Conservation (phyloP, 2,113 vertebrate genomes). For the Ondatra zibethicus region DNA sequence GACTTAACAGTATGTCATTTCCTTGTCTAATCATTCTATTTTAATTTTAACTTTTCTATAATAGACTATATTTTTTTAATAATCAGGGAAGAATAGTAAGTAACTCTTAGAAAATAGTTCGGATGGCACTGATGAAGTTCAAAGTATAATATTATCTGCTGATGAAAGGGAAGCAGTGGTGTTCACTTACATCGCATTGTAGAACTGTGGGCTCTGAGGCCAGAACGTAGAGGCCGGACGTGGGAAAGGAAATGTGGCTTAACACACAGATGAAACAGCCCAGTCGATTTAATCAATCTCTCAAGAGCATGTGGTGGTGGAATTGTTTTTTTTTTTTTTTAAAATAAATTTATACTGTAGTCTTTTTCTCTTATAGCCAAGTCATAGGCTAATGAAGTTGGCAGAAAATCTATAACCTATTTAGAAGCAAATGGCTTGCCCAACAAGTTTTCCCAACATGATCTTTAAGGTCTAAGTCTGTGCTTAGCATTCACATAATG, state of each 20-base stretch:
- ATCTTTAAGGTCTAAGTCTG: background rate
- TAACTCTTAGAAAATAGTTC: constrained; percentile 11
- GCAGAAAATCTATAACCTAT: constrained; percentile 23
- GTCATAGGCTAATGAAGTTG: constrained; percentile 31
- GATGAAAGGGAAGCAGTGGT: background rate
- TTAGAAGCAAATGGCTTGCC: constrained; percentile 39
- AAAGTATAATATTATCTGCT: background rate
- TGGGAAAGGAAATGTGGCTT: background rate
- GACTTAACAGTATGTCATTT: constrained; percentile 8
- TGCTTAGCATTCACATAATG: constrained; percentile 16
- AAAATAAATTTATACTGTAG: background rate
- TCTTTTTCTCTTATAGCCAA: constrained; percentile 18
- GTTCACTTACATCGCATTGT: background rate
- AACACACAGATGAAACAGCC: background rate
- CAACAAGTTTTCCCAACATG: constrained; percentile 40
- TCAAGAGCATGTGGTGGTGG: background rate
- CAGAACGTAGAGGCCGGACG: background rate
- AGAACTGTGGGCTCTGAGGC: background rate
- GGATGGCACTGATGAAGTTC: background rate
- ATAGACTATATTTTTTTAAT: constrained; percentile 41
- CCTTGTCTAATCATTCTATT: background rate
- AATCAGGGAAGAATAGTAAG: background rate
- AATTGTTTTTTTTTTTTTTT: constrained; percentile 6
- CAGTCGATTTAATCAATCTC: background rate
- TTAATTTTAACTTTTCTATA: constrained; percentile 17